Percentiles rank a stretch among this genome's conserved stretches.
phyloP scores from a whole-genome alignment of 2,888 invertebrate genomes.

The Colletes collaris region DNA sequence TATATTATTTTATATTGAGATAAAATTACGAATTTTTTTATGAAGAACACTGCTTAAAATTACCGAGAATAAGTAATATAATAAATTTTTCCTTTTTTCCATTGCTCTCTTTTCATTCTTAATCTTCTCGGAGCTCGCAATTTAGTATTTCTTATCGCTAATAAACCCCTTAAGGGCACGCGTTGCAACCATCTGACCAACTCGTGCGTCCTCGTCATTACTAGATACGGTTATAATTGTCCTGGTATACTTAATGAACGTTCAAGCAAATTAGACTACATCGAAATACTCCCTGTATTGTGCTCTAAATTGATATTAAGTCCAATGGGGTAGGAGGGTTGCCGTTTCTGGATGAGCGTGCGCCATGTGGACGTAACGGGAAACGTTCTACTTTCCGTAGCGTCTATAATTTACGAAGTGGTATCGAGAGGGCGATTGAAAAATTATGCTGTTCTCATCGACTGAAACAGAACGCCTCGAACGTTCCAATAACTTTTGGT shows the following conservation, averaged over 20 bases:
- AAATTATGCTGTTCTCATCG: not conserved
- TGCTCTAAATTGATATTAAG: conserved; percentile 60
- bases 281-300: conserved; percentile 49
- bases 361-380: conserved; percentile 33
- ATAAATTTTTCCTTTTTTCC: not conserved
- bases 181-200: conserved; percentile 29
- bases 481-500: too few relatives aligned
- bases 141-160: conserved; percentile 58
- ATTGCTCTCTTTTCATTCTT: not conserved
- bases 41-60: too few relatives aligned
- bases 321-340: conserved; percentile 37
- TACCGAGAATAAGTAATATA: too few relatives aligned
- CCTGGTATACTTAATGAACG: conserved; percentile 55
- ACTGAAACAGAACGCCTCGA: too few relatives aligned
- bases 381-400: conserved; percentile 21
- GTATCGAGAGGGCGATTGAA: conserved; percentile 5
- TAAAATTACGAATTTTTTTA: too few relatives aligned
- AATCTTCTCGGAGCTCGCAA: conserved; percentile 19
- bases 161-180: conserved; percentile 60
- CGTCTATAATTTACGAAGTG: conserved; percentile 33
- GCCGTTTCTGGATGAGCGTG: conserved; percentile 40
- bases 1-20: too few relatives aligned
- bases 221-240: conserved; percentile 61
- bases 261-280: conserved; percentile 62
- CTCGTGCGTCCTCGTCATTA: conserved; percentile 60